phyloP scores from a whole-genome alignment of 2,888 invertebrate genomes.

The Volucella inflata region DNA sequence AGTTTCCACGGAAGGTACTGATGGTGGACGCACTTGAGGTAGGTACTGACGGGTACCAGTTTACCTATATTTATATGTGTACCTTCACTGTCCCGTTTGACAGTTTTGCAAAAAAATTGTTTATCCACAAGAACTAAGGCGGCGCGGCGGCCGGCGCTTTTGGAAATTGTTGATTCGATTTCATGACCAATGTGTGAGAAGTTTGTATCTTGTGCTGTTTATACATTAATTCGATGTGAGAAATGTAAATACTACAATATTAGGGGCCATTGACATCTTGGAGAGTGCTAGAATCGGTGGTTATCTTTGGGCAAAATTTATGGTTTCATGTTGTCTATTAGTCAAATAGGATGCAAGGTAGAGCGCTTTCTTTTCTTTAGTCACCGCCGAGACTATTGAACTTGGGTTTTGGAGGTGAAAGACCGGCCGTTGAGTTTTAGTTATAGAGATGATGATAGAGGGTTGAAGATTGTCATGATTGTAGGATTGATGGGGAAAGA shows the following conservation, averaged over 20 bases:
- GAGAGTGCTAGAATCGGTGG: not conserved
- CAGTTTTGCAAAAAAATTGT: constrained; percentile 8
- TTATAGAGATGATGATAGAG: constrained; percentile 5
- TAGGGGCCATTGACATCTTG: constrained; percentile 30
- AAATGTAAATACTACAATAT: not conserved
- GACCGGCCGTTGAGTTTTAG: constrained; percentile 8
- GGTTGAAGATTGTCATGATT: not conserved
- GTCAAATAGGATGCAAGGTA: constrained; percentile 1
- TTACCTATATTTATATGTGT: no score
- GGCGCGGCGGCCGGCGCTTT: not conserved
- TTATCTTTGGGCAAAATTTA: constrained; percentile 9
- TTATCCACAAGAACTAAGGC: not conserved
- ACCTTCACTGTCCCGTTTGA: constrained; percentile 20
- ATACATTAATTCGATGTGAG: not conserved
- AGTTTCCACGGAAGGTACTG: not conserved
- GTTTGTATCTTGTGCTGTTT: not conserved
- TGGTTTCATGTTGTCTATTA: constrained; percentile 3
- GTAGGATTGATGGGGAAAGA: not conserved
- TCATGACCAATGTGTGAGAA: constrained; percentile 27
- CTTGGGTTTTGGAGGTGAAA: not conserved
- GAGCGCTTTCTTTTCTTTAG: not conserved
- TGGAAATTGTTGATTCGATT: not conserved
- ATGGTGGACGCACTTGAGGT: constrained; percentile 4
- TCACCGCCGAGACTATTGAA: not conserved
- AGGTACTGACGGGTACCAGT: not conserved